These are phyloP conservation scores for Gobiocypris rarus DNA, from an alignment of 2,113 vertebrate genomes.

Conservation along the genomic window DNA sequence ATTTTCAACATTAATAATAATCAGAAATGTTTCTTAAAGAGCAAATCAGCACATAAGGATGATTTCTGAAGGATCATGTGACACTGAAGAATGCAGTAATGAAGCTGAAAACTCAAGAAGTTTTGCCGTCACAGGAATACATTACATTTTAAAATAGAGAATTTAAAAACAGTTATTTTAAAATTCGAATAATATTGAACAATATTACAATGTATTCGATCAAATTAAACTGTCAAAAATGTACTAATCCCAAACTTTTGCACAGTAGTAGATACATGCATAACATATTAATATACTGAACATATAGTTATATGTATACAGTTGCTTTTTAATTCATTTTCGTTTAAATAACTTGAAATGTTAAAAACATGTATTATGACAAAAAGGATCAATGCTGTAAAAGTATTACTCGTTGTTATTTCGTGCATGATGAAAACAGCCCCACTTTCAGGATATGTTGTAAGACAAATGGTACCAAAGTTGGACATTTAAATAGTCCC, in stretches of 20 bases:
- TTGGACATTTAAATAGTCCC: conserved; percentile 1
- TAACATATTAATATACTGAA: neutral
- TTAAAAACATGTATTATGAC: too few relatives aligned
- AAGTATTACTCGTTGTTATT: neutral
- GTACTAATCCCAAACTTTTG: neutral
- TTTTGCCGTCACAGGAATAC: neutral
- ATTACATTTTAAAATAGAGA: neutral
- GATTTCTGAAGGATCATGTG: neutral
- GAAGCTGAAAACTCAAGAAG: too few relatives aligned
- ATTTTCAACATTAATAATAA: neutral
- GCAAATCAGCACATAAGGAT: neutral
- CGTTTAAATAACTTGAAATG: too few relatives aligned
- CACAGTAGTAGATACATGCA: neutral
- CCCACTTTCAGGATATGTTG: neutral
- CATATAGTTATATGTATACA: too few relatives aligned
- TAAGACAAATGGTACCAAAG: conserved; percentile 10
- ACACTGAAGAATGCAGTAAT: too few relatives aligned
- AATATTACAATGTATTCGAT: neutral
- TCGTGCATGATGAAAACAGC: neutral
- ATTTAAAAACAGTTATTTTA: neutral
- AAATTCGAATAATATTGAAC: neutral
- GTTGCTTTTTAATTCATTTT: too few relatives aligned
- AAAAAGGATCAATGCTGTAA: neutral
- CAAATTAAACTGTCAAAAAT: neutral
- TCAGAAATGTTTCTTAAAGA: neutral